Base-by-base conservation (phyloP, 2,797 vertebrate genomes). In the Ciconia nigra region DNA sequence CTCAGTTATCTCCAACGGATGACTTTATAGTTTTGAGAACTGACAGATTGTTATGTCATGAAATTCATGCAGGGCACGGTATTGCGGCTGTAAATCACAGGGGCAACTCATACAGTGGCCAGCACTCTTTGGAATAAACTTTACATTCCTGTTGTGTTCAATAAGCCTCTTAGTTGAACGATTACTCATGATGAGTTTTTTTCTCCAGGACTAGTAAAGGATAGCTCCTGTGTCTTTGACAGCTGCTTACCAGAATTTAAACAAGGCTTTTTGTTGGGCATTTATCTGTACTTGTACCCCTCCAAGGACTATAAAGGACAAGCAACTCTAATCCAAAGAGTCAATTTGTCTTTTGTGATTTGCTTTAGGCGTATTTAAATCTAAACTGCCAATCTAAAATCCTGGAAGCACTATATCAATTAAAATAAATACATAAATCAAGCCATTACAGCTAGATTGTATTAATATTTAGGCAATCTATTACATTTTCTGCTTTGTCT, bases 131-230 rank as follows among this genome's bases (percentile, higher is more conserved):
- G 46, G 49, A 95, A 94, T 83, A 90, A 79, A 86, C 81, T 95
- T 94, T 78, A 95, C 55, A 81, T 76, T 92, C 55, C 87, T 84
- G 49, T 35, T 96, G 73, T 78, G 31, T 85, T 88, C 66, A 96
- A 52, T 94, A 97, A 94, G 49, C 20, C 29, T 83, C 80, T 96
- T 72, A 82, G 63, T 29, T 91, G 82, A 96, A 97, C 93, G 54
- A 86, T 55, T 51, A 65, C 12, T 2, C 44, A 47, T 28, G 72
- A 87, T 47, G 61, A 59, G 15, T 6, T 71, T 92, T 78, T 83
- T 86, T 44, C 21, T 22, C 10, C 33, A 74, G 10, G 37, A 67
- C 67, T 61, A 12, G 51, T 79, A 73, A 90, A 93, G 61, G 58
- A 86, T 37, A 86, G 66, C 20, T 91, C 22, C 58, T 51, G 8